Evolutionary conservation across 2,797 vertebrate species (phyloP).

Genomic region (Pseudochirops corinnae): DNA sequence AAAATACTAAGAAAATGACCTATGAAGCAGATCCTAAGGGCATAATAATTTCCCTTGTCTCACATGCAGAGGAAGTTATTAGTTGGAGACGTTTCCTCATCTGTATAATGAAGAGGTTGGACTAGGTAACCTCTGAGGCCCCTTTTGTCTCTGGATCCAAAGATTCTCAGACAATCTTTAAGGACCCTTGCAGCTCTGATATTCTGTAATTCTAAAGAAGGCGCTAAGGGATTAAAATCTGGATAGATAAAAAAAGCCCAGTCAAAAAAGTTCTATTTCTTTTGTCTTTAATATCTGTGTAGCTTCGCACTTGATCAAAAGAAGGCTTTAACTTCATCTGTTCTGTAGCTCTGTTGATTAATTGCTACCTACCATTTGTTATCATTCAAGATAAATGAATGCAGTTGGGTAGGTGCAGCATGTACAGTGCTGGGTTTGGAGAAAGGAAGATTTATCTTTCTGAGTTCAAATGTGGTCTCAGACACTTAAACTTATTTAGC

Average conservation of each 20-base stretch:
- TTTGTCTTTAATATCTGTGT: neutral
- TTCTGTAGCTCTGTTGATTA: neutral
- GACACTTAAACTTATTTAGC: neutral
- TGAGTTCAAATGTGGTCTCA: neutral
- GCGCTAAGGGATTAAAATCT: neutral
- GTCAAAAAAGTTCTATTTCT: neutral
- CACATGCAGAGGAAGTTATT: neutral
- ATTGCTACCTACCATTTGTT: neutral
- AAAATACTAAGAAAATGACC: conserved; percentile 20
- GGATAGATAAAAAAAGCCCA: neutral
- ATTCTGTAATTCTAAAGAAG: conserved; percentile 7
- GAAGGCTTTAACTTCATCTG: neutral
- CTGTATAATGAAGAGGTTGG: neutral
- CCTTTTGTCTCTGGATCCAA: neutral
- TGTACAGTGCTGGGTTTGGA: neutral
- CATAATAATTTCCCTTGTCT: neutral
- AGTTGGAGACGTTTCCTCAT: neutral
- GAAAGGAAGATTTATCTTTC: neutral
- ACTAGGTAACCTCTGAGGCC: neutral
- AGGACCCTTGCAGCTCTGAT: neutral
- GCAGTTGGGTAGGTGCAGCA: neutral
- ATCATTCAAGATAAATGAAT: neutral
- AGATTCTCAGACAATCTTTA: neutral
- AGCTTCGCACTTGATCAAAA: neutral
- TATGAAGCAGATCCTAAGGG: neutral